Evolutionary conservation across 2,888 invertebrate genomes (phyloP).

Genomic region (Sphaerophoria rueppellii): DNA sequence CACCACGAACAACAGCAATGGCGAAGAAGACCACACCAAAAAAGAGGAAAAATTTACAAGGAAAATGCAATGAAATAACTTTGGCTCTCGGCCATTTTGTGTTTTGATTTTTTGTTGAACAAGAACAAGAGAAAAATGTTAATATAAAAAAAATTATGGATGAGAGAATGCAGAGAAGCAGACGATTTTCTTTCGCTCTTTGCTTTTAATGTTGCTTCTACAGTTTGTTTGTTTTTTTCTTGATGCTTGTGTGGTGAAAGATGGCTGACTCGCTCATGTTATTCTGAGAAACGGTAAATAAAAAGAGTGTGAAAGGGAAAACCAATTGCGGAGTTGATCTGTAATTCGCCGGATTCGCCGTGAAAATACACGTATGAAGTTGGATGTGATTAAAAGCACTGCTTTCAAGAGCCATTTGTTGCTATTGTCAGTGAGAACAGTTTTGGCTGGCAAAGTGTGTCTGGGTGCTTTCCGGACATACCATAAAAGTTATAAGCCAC

Average conservation of each 20-base stretch:
- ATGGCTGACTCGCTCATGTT: constrained; percentile 21
- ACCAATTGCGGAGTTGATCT: background rate
- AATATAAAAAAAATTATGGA: constrained; percentile 13
- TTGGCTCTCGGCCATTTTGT: constrained; percentile 76
- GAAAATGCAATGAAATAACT: constrained; percentile 29
- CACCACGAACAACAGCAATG: too few species aligned
- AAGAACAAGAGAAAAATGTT: background rate
- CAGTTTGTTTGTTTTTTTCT: constrained; percentile 24
- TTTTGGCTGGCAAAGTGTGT: too few species aligned
- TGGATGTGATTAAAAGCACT: constrained; percentile 5
- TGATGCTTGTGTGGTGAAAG: background rate
- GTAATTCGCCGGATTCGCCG: constrained; percentile 22
- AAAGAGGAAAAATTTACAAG: background rate
- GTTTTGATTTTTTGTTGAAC: constrained; percentile 70
- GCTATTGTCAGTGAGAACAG: too few species aligned
- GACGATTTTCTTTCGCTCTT: constrained; percentile 34
- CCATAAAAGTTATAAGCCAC: too few species aligned
- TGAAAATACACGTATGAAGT: constrained; percentile 5
- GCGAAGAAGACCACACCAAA: constrained; percentile 48
- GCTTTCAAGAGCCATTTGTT: too few species aligned
- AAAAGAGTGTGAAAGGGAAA: background rate
- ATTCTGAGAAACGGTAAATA: too few species aligned
- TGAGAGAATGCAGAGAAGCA: background rate
- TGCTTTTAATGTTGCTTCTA: constrained; percentile 20
- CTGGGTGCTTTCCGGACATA: too few species aligned